phyloP scores from a whole-genome alignment of 2,888 invertebrate genomes.

The Eupithecia centaureata region DNA sequence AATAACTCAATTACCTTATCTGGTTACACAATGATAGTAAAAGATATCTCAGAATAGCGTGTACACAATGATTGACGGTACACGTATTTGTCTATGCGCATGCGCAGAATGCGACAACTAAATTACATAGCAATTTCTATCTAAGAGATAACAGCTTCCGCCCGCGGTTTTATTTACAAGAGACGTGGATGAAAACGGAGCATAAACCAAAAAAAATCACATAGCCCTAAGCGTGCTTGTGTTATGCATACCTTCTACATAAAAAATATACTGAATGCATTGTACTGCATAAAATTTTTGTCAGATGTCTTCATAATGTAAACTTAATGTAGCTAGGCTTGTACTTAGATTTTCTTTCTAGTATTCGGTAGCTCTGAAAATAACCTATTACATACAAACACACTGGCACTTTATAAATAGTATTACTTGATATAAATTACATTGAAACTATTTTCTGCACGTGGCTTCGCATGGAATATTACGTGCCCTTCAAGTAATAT shows the following conservation, averaged over 20 bases:
- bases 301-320: too few species aligned
- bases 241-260: too few species aligned
- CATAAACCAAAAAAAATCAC: too few species aligned
- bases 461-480: not conserved
- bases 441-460: not conserved
- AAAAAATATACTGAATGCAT: too few species aligned
- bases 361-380: too few species aligned
- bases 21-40: conserved; percentile 25
- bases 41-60: conserved; percentile 27
- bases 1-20: conserved; percentile 34
- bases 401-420: not conserved
- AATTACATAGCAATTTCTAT: not conserved
- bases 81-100: conserved; percentile 5
- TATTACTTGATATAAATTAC: not conserved
- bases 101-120: not conserved
- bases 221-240: too few species aligned
- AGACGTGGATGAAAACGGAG: too few species aligned
- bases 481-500: not conserved
- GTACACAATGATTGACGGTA: conserved; percentile 8
- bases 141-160: not conserved
- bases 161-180: not conserved
- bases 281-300: too few species aligned
- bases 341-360: too few species aligned
- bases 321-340: too few species aligned
- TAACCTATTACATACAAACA: not conserved